Conservation (phyloP, 2,888 invertebrate species). For the Patella pellucida region DNA sequence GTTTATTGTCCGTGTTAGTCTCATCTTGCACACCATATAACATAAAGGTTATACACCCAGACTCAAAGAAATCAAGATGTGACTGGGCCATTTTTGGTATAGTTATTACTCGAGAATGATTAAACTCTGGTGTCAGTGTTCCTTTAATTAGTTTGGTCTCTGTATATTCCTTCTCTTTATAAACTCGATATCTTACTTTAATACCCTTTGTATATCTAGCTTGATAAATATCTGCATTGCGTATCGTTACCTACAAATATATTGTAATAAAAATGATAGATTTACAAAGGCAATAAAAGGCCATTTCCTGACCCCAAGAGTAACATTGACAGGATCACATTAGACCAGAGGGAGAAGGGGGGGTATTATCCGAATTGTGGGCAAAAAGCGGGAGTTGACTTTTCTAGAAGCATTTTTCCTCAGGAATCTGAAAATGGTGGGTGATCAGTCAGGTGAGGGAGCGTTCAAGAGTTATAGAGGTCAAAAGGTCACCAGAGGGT, state of each 20-base stretch:
- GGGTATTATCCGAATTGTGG: too few species aligned
- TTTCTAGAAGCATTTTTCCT: too few species aligned
- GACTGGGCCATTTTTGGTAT: conserved; percentile 61
- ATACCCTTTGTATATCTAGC: conserved; percentile 66
- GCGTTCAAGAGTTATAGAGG: too few species aligned
- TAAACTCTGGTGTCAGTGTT: conserved; percentile 64
- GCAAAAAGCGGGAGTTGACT: too few species aligned
- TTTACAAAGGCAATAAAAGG: background rate
- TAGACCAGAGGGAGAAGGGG: too few species aligned
- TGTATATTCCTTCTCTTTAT: conserved; percentile 57
- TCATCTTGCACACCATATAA: conserved; percentile 70
- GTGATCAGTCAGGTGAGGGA: too few species aligned
- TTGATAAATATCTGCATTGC: conserved; percentile 63
- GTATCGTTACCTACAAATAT: conserved; percentile 56
- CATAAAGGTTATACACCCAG: conserved; percentile 67
- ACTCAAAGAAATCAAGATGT: conserved; percentile 69
- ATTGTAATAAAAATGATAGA: conserved; percentile 1
- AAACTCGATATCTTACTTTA: conserved; percentile 62
- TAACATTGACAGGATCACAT: background rate
- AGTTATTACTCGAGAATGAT: conserved; percentile 62
- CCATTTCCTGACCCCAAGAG: background rate
- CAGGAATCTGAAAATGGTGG: too few species aligned
- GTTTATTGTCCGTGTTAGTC: conserved; percentile 56
- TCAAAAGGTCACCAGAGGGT: too few species aligned
- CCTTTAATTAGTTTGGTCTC: conserved; percentile 62